Base-by-base conservation (phyloP, 2,113 vertebrate genomes). In the Equus przewalskii region DNA sequence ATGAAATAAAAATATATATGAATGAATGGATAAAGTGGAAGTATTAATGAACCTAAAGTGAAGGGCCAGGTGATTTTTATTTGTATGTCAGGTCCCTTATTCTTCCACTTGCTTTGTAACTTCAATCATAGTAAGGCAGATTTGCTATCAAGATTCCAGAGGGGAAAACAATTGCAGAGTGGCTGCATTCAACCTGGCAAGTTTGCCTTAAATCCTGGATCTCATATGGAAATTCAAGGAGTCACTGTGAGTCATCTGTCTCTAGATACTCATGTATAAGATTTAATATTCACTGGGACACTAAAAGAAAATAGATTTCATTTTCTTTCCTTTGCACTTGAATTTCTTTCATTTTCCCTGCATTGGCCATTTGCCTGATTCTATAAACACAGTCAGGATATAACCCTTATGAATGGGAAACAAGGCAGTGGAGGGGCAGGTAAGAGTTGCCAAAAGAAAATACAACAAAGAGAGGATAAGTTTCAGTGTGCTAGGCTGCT, bases 301-400 rank as follows among this genome's bases (percentile, higher is more conserved):
- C 1, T 11, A 56, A 73, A 69, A 60, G 33, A 95, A 96, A 93
- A 88, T 5, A 44, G 2, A 80, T 92, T 72, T 76, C n/a, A 60
- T 87, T 84, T 93, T 62, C 15, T 73, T 89, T 69, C 49, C 13
- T 67, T 75, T 65, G 58, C 26, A 84, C 41, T 76, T 82, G 81
- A 85, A 67, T 46, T 81, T 86, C 41, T 89, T 84, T 88, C 54
- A 82, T 67, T 87, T 85, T 82, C 33, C 26, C 78, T 91, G 9
- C 15, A 54, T 18, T 73, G 70, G 70, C 41, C 36, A 49, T 81
- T 85, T 60, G 18, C 82, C 62, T 80, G 33, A 51, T 79, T 94
- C 26, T 76, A 24, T 72, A 94, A 95, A 84, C 51, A 79, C 7
- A 70, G 12, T 67, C 21, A 87, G 70, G n/a, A 60, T 67, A 62